A percentile compares a stretch with the other conserved stretches of the same genome.
These are phyloP conservation scores for Microtus montanus DNA, from an alignment of 2,113 vertebrate genomes.

Conservation along the genomic window DNA sequence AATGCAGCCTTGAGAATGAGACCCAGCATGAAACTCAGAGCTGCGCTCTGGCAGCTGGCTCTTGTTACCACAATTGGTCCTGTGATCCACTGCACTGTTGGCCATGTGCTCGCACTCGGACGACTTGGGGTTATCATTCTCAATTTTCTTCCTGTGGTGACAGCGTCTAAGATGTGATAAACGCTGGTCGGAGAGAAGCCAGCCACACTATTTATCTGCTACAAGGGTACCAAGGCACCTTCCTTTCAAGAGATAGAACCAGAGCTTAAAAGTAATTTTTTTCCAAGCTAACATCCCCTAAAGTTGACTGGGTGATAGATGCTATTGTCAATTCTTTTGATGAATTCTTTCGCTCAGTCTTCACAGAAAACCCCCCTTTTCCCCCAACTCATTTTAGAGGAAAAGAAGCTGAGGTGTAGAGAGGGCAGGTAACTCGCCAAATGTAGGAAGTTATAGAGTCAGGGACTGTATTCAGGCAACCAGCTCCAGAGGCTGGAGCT, in stretches of 20 bases:
- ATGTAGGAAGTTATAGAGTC: not conserved
- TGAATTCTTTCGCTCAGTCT: not conserved
- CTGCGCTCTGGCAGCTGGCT: constrained; percentile 66
- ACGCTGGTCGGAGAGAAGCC: constrained; percentile 17
- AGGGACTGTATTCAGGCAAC: not conserved
- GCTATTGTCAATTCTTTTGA: not conserved
- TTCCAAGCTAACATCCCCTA: not conserved
- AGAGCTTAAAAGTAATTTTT: not conserved
- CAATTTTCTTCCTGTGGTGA: constrained; percentile 56
- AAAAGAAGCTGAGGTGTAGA: not conserved
- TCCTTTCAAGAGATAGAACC: constrained; percentile 31
- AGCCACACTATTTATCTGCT: constrained; percentile 40
- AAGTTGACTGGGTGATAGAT: not conserved
- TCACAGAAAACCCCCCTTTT: not conserved
- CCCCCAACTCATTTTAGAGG: constrained; percentile 14
- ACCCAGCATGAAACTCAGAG: constrained; percentile 54
- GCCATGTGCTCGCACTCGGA: not conserved
- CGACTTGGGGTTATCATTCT: constrained; percentile 52
- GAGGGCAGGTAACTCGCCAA: not conserved
- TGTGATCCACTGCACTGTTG: not conserved
- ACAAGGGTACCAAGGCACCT: constrained; percentile 29
- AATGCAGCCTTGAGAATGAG: constrained; percentile 74
- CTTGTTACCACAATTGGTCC: constrained; percentile 64
- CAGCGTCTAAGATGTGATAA: constrained; percentile 63
- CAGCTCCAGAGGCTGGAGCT: not conserved